Conservation (phyloP, 2,888 invertebrate genomes). For the Nomada ferruginata region DNA sequence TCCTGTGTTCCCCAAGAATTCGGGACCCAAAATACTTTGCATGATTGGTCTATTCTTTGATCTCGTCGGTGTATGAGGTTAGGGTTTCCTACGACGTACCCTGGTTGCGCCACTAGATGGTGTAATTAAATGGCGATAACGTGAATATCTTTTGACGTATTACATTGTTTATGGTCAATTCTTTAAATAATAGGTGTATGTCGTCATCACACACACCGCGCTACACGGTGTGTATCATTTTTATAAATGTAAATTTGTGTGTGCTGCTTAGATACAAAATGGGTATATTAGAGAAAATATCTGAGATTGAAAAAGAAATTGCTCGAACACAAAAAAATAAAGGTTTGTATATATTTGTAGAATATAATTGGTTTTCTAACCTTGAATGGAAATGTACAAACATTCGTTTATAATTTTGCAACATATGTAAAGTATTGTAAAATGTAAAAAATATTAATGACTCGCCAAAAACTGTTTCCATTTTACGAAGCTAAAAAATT, state of each 20-base stretch:
- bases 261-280: conserved; percentile 85
- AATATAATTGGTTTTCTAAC: conserved; percentile 40
- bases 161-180: conserved; percentile 30
- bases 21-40: too few species aligned
- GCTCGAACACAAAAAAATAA: conserved; percentile 99
- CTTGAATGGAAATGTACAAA: conserved; percentile 24
- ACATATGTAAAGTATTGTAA: conserved; percentile 17
- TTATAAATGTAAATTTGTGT: conserved; percentile 52
- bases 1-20: too few species aligned
- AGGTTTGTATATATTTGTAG: conserved; percentile 87
- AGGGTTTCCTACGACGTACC: too few species aligned
- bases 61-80: too few species aligned
- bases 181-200: conserved; percentile 4
- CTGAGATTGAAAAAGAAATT: conserved; percentile 99
- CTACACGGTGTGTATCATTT: conserved; percentile 23
- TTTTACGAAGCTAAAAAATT: background rate
- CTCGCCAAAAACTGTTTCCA: background rate
- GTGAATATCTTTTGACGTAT: background rate
- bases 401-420: conserved; percentile 18
- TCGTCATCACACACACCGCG: conserved; percentile 18
- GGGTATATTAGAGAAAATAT: conserved; percentile 99
- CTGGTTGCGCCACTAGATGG: background rate
- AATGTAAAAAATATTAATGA: background rate
- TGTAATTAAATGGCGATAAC: background rate
- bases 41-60: too few species aligned